These are phyloP conservation scores for Chauna torquata DNA, from an alignment of 2,113 vertebrate species.

Conservation along the genomic window DNA sequence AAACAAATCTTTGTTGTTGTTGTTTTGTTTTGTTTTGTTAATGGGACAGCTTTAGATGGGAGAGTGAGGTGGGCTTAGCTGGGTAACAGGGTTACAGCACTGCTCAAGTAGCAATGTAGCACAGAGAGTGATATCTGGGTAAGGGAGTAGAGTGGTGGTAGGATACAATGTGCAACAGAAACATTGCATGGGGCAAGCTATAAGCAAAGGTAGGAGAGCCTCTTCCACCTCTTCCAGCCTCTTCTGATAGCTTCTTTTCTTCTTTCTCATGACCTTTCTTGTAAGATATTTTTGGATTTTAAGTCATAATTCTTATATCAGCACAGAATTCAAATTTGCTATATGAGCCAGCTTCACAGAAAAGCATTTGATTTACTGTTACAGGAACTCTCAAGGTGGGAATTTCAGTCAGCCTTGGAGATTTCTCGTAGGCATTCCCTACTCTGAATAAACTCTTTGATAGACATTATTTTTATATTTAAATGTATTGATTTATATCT, in stretches of 20 bases:
- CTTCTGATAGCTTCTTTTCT: neutral
- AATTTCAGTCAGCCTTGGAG: neutral
- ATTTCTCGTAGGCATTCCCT: neutral
- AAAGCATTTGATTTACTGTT: neutral
- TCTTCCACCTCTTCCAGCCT: too few species aligned
- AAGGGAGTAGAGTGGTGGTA: neutral
- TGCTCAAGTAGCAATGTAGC: neutral
- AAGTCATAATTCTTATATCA: neutral
- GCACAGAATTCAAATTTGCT: neutral
- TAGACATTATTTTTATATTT: neutral
- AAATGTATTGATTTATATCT: neutral
- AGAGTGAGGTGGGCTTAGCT: neutral
- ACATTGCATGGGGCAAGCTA: neutral
- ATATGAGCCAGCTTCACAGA: neutral
- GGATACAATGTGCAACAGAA: neutral
- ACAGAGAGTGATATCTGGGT: neutral
- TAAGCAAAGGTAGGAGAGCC: neutral
- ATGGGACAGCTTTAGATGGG: neutral
- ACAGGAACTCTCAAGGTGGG: neutral
- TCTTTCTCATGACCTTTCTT: neutral
- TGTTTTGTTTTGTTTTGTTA: too few species aligned
- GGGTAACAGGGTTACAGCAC: neutral
- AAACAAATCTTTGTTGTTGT: too few species aligned
- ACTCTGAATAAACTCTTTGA: neutral
- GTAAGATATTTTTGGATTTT: neutral